These are phyloP conservation scores for Muschampia plurimacula DNA, from an alignment of 2,888 invertebrate genomes.

Conservation along the genomic window DNA sequence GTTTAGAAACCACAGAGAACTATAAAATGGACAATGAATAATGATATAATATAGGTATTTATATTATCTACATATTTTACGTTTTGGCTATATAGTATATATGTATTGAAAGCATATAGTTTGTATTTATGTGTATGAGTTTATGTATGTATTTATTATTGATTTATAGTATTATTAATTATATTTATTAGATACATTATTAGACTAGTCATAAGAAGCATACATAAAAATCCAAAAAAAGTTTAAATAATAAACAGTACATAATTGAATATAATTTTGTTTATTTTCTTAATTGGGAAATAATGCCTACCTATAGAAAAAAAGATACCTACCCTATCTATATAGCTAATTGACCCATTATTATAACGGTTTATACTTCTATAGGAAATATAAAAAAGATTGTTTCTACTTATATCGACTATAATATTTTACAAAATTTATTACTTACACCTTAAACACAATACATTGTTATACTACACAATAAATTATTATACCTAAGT, in stretches of 20 bases:
- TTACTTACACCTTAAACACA: too few species aligned
- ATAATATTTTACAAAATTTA: too few species aligned
- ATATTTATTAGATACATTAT: conserved; percentile 24
- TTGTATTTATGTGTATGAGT: conserved; percentile 50
- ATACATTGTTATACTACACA: too few species aligned
- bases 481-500: too few species aligned
- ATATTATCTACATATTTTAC: conserved; percentile 10
- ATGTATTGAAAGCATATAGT: conserved; percentile 49
- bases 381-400: too few species aligned
- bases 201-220: conserved; percentile 64
- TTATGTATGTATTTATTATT: conserved; percentile 47
- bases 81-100: conserved; percentile 53
- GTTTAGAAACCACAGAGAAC: conserved; percentile 21
- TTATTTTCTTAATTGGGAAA: neutral
- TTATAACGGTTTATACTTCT: too few species aligned
- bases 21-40: conserved; percentile 44
- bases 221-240: conserved; percentile 56
- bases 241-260: conserved; percentile 39
- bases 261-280: conserved; percentile 27
- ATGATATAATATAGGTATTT: conserved; percentile 42
- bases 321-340: too few species aligned
- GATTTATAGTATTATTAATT: conserved; percentile 59
- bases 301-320: too few species aligned
- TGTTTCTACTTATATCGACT: too few species aligned
- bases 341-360: too few species aligned